Base-by-base conservation (phyloP, 2,797 vertebrate genomes). In the Cynopterus sphinx region DNA sequence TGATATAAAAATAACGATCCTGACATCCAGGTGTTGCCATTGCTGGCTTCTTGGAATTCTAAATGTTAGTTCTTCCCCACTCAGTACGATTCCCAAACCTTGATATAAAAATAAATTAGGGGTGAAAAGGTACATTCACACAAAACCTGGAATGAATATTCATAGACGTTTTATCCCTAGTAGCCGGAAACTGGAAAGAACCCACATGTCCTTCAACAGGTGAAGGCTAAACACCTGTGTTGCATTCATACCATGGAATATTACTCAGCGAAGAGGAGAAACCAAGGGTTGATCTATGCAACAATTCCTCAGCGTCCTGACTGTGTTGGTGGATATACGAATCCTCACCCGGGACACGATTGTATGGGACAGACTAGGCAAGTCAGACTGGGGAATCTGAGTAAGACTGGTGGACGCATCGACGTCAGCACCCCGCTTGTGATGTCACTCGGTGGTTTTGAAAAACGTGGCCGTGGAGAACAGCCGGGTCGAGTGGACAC, bases 361-460 rank as follows among this genome's bases (percentile, higher is more conserved):
- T 31, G 9, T 9, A 1, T 0, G 4, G 12, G 57, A 49, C 0
- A 8, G 51, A 57, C 71, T 0, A 2, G 31, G n/a, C 9, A 0
- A 46, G 24, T 51, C 55, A 39, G 9, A 36, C 41, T 4, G 19
- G 33, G 19, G 7, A 67, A 13, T 61, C 33, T 16, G 39, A 33
- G 2, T 31, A 10, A 41, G 53, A 13, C 2, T 2, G 16, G 13
- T 2, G 16, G 11, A 22, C 5, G 0, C 5, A 2, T 10, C 12
- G 0, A 6, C 2, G 21, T 22, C 33, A 3, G 5, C 10, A 9
- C n/a, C 51, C 28, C 22, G 15, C 3, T 17, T 16, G 5, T 19
- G n/a, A 68, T 9, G 41, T 13, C 2, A n/a, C 24, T 11, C 0
- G 6, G 85, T 0, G 5, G 36, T 8, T 74, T 70, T 31, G 15